A percentile compares a stretch with the other conserved stretches of the same genome.
phyloP scores from a whole-genome alignment of 2,888 invertebrate species.

The Parnassius smintheus region DNA sequence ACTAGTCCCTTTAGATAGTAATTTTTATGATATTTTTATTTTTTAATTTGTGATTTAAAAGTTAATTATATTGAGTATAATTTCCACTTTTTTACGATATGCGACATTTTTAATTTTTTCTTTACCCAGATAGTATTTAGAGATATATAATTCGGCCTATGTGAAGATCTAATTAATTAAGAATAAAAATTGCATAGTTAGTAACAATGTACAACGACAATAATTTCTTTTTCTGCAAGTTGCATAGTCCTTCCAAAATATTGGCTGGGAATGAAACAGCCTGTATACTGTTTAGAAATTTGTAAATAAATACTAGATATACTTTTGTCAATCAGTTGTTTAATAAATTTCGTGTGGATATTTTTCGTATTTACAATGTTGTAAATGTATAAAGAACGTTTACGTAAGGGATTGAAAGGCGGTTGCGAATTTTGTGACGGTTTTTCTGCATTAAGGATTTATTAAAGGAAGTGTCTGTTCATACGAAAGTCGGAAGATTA shows the following conservation, averaged over 20 bases:
- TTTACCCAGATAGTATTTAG: constrained; percentile 2
- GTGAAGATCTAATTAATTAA: constrained; percentile 8
- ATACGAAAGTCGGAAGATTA: no score
- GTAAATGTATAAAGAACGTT: no score
- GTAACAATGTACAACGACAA: constrained; percentile 19
- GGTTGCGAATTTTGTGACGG: no score
- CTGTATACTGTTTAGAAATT: neutral
- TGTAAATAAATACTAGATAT: no score
- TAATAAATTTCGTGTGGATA: neutral
- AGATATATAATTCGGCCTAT: constrained; percentile 21
- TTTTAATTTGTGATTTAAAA: constrained; percentile 5
- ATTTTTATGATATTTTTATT: neutral
- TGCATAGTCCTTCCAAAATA: neutral
- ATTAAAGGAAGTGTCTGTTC: no score
- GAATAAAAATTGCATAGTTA: constrained; percentile 3
- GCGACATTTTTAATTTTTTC: constrained; percentile 4
- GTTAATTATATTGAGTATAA: constrained; percentile 2
- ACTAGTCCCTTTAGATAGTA: constrained; percentile 14
- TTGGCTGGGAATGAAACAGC: neutral
- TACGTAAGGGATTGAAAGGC: no score
- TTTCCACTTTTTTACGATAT: neutral
- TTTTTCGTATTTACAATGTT: constrained; percentile 1
- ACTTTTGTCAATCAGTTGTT: neutral
- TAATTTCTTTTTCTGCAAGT: constrained; percentile 1
- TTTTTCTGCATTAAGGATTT: no score